Conservation (phyloP, 1,140 invertebrate species). For the Hetaerina americana region DNA sequence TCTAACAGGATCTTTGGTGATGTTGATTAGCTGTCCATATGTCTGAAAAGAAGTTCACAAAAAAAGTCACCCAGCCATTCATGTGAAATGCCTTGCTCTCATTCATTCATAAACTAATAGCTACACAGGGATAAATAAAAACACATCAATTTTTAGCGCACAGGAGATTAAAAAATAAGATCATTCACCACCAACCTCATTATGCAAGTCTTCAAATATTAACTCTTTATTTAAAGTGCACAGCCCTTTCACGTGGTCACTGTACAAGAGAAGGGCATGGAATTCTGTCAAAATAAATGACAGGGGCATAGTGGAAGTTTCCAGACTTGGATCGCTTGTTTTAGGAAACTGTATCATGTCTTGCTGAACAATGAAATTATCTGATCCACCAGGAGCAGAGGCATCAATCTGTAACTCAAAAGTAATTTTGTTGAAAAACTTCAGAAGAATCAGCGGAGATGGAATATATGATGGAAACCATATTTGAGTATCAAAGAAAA, state of each 20-base stretch:
- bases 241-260: slow-evolving; percentile 68
- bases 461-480: too few species aligned
- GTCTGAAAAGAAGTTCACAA: slow-evolving; percentile 38
- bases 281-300: slow-evolving; percentile 81
- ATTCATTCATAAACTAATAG: slow-evolving; percentile 3
- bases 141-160: slow-evolving; percentile 10
- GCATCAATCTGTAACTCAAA: slow-evolving; percentile 10
- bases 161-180: neutral
- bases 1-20: slow-evolving; percentile 67
- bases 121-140: slow-evolving; percentile 8
- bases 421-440: neutral
- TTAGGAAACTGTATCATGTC: slow-evolving; percentile 46
- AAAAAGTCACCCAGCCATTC: slow-evolving; percentile 13
- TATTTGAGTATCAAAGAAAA: too few species aligned
- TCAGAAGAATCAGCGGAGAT: neutral
- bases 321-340: slow-evolving; percentile 20
- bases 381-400: slow-evolving; percentile 29
- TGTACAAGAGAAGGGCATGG: slow-evolving; percentile 73
- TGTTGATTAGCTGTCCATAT: slow-evolving; percentile 65
- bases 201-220: slow-evolving; percentile 75
- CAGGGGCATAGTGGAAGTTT: slow-evolving; percentile 38
- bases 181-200: slow-evolving; percentile 34
- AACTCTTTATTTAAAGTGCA: slow-evolving; percentile 76
- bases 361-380: slow-evolving; percentile 43
- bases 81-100: slow-evolving; percentile 4